Conservation (phyloP, 2,888 invertebrate species). For the Plebejus melissa region DNA sequence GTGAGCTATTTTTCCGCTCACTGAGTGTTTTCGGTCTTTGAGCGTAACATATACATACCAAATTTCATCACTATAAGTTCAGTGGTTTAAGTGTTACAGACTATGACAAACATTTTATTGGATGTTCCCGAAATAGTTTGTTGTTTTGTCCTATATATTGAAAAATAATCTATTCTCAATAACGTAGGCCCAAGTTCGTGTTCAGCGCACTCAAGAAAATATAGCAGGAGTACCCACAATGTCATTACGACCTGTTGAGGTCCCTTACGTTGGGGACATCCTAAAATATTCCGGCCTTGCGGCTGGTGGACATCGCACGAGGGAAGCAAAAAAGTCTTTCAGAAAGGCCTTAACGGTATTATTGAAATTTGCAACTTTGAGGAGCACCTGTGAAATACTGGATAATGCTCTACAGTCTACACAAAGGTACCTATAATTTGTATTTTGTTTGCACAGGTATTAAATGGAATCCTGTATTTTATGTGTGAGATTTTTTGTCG, state of each 20-base stretch:
- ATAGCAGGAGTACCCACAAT: constrained; percentile 67
- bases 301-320: constrained; percentile 66
- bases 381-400: constrained; percentile 61
- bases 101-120: too few species aligned
- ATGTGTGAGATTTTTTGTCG: neutral
- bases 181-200: constrained; percentile 65
- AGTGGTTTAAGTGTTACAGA: too few species aligned
- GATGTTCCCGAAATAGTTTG: too few species aligned
- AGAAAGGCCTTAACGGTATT: constrained; percentile 59
- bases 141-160: too few species aligned
- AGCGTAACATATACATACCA: too few species aligned
- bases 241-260: constrained; percentile 59
- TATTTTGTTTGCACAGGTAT: too few species aligned
- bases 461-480: too few species aligned
- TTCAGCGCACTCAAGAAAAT: constrained; percentile 61
- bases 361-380: constrained; percentile 73
- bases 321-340: constrained; percentile 66
- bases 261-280: constrained; percentile 52
- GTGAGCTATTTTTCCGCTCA: too few species aligned
- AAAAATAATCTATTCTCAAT: too few species aligned
- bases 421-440: constrained; percentile 46
- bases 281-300: constrained; percentile 63
- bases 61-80: neutral
- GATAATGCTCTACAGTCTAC: constrained; percentile 62
- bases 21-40: too few species aligned